Evolutionary conservation across 2,113 vertebrate species (phyloP), one percentile per base, ranked within the genome.

Genomic region (Panurus biarmicus): DNA sequence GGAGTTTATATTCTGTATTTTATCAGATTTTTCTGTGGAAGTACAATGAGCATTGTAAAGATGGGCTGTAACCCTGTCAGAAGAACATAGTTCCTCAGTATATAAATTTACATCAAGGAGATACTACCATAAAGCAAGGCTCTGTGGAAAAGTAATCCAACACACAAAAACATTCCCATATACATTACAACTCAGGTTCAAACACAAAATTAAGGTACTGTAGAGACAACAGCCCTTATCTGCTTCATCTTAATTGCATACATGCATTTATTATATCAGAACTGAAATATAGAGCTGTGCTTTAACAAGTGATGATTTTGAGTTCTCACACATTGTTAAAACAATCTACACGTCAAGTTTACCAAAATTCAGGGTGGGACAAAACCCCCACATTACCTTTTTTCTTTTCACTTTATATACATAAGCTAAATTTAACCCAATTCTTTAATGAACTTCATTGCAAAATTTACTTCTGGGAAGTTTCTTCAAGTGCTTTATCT

Each of bases 331-430:
- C 22, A 17, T 6, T 31, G 7, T 36, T 67, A 31, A 10, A 58
- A 73, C 17, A 12, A 73, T 36, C 73, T 65, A 78, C 48, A 60
- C 4, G 42, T 22, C 31, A 57, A 71, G 10, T 15, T 25, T 70
- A 26, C 24, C 35, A 60, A 58, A 81, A 38, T 64, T 51, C 45
- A 36, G 8, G 12, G 18, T 31, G 29, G 2, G 4, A 33, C 61
- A 87, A 40, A 9, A 2, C 0, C 1, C 4, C 1, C 6, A 23
- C 0, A 0, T 48, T 45, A 33, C 19, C 3, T 25, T 58, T 50
- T 18, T 36, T 28, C 8, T 36, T 57, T 58, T 48, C 6, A 51
- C n/a, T 77, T 78, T 81, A 69, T 9, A 64, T 7, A n/a, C 6
- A 25, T 22, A 73, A 65, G 20, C 17, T 78, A 65, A 45, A 65